Conservation (phyloP, 2,797 vertebrate genomes). For the Peromyscus melanophrys region DNA sequence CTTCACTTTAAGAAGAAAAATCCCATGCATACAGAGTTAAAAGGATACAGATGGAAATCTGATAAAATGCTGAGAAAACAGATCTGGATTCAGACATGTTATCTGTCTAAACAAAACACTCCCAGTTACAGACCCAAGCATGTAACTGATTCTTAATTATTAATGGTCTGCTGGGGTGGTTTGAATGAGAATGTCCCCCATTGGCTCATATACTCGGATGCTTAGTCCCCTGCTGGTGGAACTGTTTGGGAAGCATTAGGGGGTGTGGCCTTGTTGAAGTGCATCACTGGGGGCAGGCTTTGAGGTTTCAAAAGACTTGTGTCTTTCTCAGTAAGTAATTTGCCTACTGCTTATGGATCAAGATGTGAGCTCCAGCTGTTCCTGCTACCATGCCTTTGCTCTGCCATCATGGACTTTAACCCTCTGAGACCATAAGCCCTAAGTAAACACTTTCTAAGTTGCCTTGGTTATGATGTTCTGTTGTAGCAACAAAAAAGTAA, state of each 20-base stretch:
- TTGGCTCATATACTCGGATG: no score
- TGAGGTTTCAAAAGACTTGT: not conserved
- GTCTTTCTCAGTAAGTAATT: not conserved
- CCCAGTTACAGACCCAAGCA: not conserved
- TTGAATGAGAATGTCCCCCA: not conserved
- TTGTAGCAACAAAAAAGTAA: not conserved
- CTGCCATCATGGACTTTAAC: not conserved
- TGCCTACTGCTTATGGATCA: not conserved
- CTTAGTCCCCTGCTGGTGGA: not conserved
- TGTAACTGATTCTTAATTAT: not conserved
- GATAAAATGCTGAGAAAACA: conserved; percentile 10
- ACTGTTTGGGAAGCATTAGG: not conserved
- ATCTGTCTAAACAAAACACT: conserved; percentile 10
- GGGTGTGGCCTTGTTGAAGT: not conserved
- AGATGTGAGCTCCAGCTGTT: not conserved
- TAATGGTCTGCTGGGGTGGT: not conserved
- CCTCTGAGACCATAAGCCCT: not conserved
- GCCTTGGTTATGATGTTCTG: not conserved
- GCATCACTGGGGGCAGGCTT: not conserved
- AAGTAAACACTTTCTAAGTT: not conserved
- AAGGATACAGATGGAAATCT: conserved; percentile 51
- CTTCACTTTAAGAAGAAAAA: conserved; percentile 13
- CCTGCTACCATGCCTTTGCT: not conserved
- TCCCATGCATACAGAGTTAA: not conserved
- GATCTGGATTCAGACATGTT: not conserved